phyloP scores from a whole-genome alignment of 2,888 invertebrate species.

The Archaeoteleia sp. region DNA sequence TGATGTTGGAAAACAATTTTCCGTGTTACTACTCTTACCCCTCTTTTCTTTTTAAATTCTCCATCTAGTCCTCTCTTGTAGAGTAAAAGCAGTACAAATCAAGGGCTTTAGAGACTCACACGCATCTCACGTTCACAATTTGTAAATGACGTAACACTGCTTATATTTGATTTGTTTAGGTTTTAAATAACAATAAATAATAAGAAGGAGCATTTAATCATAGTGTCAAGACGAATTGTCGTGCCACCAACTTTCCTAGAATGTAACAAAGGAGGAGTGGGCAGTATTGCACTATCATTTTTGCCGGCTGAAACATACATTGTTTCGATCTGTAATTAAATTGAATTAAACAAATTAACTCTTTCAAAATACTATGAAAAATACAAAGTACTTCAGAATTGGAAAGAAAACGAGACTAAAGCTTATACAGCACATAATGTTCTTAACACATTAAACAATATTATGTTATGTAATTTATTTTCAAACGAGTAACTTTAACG shows the following conservation, averaged over 20 bases:
- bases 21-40: slow-evolving; percentile 48
- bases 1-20: slow-evolving; percentile 44
- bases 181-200: slow-evolving; percentile 41
- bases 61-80: too few species aligned
- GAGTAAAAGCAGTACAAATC: slow-evolving; percentile 37
- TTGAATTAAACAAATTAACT: too few species aligned
- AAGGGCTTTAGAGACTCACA: slow-evolving; percentile 32
- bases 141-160: slow-evolving; percentile 41
- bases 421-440: too few species aligned
- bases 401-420: too few species aligned
- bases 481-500: too few species aligned
- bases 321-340: too few species aligned
- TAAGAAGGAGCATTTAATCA: slow-evolving; percentile 41
- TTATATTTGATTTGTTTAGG: slow-evolving; percentile 28
- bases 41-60: slow-evolving; percentile 38
- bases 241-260: slow-evolving; percentile 49
- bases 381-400: too few species aligned
- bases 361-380: too few species aligned
- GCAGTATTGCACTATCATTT: too few species aligned
- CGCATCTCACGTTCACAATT: slow-evolving; percentile 21
- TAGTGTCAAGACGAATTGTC: slow-evolving; percentile 51
- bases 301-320: too few species aligned
- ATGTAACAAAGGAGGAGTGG: slow-evolving; percentile 50
- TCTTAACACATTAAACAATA: too few species aligned
- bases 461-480: too few species aligned